These are phyloP conservation scores for Myotis pilosus DNA, from an alignment of 2,797 vertebrate species.

Conservation along the genomic window DNA sequence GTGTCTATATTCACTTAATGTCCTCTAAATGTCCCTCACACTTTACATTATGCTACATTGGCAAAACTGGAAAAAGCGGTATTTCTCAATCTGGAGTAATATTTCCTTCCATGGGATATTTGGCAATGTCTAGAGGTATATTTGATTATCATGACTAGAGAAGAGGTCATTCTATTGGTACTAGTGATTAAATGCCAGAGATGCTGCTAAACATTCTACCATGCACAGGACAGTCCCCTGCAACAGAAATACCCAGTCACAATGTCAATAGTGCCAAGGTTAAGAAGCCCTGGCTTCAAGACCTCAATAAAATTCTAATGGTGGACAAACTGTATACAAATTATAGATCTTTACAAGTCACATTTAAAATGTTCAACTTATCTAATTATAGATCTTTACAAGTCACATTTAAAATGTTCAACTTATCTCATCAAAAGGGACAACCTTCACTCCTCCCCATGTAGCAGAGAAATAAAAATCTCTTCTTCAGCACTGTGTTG, in stretches of 20 bases:
- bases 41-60: background rate
- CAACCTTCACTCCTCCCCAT: background rate
- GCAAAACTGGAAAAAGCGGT: background rate
- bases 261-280: background rate
- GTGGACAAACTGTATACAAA: background rate
- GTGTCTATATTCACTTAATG: background rate
- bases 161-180: background rate
- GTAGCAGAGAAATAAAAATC: background rate
- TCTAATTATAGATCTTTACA: background rate
- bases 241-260: background rate
- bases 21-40: background rate
- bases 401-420: background rate
- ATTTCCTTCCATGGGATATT: background rate
- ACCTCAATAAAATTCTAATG: background rate
- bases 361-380: background rate
- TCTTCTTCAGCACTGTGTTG: background rate
- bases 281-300: background rate
- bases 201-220: background rate
- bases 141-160: background rate
- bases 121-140: background rate
- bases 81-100: background rate
- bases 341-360: background rate
- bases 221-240: background rate
- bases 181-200: background rate
- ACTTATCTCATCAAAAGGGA: background rate